These are phyloP conservation scores for Ladona fulva DNA, from an alignment of 1,140 invertebrate genomes.

Conservation along the genomic window DNA sequence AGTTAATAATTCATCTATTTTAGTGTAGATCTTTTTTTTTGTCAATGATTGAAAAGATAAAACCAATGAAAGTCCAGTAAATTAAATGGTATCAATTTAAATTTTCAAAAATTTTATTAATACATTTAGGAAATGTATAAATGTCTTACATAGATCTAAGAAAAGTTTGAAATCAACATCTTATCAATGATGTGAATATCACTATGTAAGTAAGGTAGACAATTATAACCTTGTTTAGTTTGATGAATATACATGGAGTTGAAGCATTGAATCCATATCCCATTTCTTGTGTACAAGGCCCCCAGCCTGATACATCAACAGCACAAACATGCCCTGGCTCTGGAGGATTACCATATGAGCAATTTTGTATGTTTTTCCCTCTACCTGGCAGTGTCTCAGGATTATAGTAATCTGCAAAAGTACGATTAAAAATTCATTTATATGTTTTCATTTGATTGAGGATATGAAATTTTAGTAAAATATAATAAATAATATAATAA, in stretches of 20 bases:
- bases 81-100: too few relatives aligned
- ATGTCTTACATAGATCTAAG: too few relatives aligned
- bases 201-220: not conserved
- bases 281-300: constrained; percentile 50
- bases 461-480: constrained; percentile 14
- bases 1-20: too few relatives aligned
- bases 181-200: too few relatives aligned
- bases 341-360: not conserved
- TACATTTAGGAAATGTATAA: too few relatives aligned
- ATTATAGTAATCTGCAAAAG: constrained; percentile 48
- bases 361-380: constrained; percentile 47
- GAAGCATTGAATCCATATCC: constrained; percentile 60
- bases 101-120: too few relatives aligned
- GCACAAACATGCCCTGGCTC: constrained; percentile 39
- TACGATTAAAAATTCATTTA: constrained; percentile 16
- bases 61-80: too few relatives aligned
- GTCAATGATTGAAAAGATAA: too few relatives aligned
- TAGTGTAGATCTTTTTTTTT: too few relatives aligned
- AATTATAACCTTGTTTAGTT: constrained; percentile 67
- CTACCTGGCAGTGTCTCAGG: constrained; percentile 38
- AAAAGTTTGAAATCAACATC: too few relatives aligned
- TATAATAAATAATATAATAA: too few relatives aligned
- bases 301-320: constrained; percentile 52
- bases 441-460: not conserved
- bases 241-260: constrained; percentile 75